Evolutionary conservation across 2,797 vertebrate species (phyloP).

Genomic region (Brachyalestes nurse): DNA sequence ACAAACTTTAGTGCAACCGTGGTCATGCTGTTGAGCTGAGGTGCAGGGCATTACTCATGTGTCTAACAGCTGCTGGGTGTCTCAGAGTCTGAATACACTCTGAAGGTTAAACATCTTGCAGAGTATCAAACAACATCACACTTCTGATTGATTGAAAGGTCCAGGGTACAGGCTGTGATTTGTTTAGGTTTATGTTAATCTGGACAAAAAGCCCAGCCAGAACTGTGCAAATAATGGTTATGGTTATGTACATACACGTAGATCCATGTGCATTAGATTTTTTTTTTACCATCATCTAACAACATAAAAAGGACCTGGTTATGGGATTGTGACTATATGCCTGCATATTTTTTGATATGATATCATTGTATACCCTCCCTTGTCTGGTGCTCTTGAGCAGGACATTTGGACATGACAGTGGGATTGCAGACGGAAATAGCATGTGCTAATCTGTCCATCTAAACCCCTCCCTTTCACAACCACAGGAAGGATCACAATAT

Average conservation of each 20-base stretch:
- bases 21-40: neutral
- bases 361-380: neutral
- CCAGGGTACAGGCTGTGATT: neutral
- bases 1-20: neutral
- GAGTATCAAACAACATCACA: neutral
- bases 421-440: constrained; percentile 48
- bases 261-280: too few species aligned
- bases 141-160: neutral
- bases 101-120: neutral
- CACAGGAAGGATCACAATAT: neutral
- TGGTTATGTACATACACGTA: too few species aligned
- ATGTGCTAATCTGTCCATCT: constrained; percentile 40
- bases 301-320: neutral
- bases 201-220: neutral
- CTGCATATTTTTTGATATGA: constrained; percentile 28
- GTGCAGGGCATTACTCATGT: neutral
- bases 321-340: neutral
- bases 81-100: neutral
- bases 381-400: constrained; percentile 17
- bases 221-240: neutral
- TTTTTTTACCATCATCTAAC: too few species aligned
- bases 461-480: constrained; percentile 6
- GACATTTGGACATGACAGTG: constrained; percentile 12
- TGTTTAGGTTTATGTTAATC: neutral
- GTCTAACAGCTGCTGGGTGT: neutral